phyloP scores from a whole-genome alignment of 2,888 invertebrate species.

The Hyppa rectilinea region DNA sequence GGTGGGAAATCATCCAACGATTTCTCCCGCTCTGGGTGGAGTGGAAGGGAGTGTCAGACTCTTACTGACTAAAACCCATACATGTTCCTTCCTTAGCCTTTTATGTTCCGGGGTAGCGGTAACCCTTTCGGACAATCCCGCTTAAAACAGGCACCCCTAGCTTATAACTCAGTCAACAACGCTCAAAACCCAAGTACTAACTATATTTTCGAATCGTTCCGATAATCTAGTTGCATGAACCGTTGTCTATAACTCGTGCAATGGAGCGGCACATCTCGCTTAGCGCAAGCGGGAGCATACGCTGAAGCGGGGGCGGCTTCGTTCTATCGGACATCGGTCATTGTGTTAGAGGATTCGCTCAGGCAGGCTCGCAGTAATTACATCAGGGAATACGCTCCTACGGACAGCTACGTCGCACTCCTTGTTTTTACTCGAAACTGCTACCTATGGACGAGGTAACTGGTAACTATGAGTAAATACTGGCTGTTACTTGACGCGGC shows the following conservation, averaged over 20 bases:
- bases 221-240: conserved; percentile 78
- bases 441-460: conserved; percentile 61
- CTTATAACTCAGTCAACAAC: conserved; percentile 20
- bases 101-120: too few species aligned
- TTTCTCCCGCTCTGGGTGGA: too few species aligned
- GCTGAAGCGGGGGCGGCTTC: conserved; percentile 66
- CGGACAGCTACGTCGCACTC: conserved; percentile 69
- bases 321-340: conserved; percentile 83
- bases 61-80: too few species aligned
- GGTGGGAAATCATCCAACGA: too few species aligned
- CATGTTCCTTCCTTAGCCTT: too few species aligned
- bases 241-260: conserved; percentile 76
- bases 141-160: neutral
- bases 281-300: conserved; percentile 60
- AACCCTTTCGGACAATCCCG: too few species aligned
- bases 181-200: conserved; percentile 29
- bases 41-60: too few species aligned
- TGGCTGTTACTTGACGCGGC: conserved; percentile 47
- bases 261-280: conserved; percentile 74
- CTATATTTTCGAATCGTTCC: conserved; percentile 74
- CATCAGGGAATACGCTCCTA: conserved; percentile 86
- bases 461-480: conserved; percentile 56
- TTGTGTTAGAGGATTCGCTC: conserved; percentile 85
- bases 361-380: conserved; percentile 84
- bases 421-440: conserved; percentile 79